Conservation (phyloP, 2,888 invertebrate species). For the Melipona beecheii region DNA sequence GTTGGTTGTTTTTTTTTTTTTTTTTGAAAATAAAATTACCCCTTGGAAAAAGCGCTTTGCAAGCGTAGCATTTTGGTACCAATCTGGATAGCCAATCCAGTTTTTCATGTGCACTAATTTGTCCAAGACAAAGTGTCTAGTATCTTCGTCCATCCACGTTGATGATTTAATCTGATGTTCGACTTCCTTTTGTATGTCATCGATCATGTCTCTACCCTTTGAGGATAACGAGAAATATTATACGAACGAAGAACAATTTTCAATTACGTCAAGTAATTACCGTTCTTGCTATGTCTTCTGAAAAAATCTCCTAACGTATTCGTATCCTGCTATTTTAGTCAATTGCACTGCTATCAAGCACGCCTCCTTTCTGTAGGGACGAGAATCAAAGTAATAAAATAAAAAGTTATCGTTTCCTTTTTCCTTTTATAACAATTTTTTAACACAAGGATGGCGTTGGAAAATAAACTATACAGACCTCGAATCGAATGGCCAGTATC, state of each 20-base stretch:
- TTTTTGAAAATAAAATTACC: slow-evolving; percentile 79
- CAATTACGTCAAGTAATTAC: slow-evolving; percentile 31
- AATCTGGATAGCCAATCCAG: slow-evolving; percentile 86
- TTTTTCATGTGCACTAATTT: slow-evolving; percentile 85
- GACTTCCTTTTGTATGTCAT: slow-evolving; percentile 85
- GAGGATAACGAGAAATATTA: background rate
- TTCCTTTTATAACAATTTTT: background rate
- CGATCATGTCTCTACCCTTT: slow-evolving; percentile 85
- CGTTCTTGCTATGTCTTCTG: slow-evolving; percentile 30
- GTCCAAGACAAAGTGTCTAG: slow-evolving; percentile 84
- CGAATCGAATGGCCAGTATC: rapidly evolving
- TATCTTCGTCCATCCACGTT: slow-evolving; percentile 86
- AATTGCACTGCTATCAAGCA: slow-evolving; percentile 15
- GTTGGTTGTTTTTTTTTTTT: background rate
- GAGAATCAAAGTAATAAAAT: background rate
- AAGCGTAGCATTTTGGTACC: slow-evolving; percentile 84
- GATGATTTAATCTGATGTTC: slow-evolving; percentile 84
- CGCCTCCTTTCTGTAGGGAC: background rate
- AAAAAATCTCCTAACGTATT: slow-evolving; percentile 52
- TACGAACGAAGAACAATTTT: too few relatives aligned
- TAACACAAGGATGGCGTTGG: background rate
- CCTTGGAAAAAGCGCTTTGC: slow-evolving; percentile 85
- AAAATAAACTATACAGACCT: slow-evolving; percentile 9
- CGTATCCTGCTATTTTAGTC: slow-evolving; percentile 43
- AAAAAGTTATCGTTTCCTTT: too few relatives aligned